phyloP scores from a whole-genome alignment of 1,140 invertebrate genomes.

The Helicoverpa zea region DNA sequence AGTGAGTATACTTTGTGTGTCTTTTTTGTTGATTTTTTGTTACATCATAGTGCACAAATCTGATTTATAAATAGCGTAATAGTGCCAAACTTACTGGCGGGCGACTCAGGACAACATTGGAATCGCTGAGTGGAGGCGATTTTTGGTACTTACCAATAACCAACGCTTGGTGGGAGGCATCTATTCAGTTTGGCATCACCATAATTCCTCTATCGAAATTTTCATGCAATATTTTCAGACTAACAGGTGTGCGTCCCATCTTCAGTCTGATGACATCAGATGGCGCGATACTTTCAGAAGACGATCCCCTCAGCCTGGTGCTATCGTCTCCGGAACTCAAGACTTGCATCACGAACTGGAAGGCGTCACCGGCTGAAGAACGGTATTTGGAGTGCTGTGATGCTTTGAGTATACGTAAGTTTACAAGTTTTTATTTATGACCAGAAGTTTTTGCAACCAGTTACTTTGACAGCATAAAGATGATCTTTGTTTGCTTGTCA shows the following conservation, averaged over 20 bases:
- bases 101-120: no score
- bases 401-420: conserved; percentile 87
- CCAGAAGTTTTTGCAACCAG: neutral
- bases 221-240: conserved; percentile 82
- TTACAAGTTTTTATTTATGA: neutral
- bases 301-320: conserved; percentile 88
- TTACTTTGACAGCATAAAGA: no score
- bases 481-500: no score
- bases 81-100: no score
- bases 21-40: no score
- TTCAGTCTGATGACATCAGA: conserved; percentile 89
- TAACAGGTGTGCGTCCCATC: conserved; percentile 89
- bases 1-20: conserved; percentile 83
- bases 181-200: no score
- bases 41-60: no score
- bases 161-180: no score
- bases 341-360: conserved; percentile 89
- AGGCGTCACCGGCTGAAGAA: conserved; percentile 88
- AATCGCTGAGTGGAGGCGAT: no score
- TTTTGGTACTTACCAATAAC: no score
- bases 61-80: no score
- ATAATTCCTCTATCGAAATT: no score
- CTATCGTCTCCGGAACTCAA: conserved; percentile 88
- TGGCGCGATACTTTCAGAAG: conserved; percentile 89
- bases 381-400: conserved; percentile 89